phyloP scores from a whole-genome alignment of 2,888 invertebrate species.

The Drosophila peninsularis region DNA sequence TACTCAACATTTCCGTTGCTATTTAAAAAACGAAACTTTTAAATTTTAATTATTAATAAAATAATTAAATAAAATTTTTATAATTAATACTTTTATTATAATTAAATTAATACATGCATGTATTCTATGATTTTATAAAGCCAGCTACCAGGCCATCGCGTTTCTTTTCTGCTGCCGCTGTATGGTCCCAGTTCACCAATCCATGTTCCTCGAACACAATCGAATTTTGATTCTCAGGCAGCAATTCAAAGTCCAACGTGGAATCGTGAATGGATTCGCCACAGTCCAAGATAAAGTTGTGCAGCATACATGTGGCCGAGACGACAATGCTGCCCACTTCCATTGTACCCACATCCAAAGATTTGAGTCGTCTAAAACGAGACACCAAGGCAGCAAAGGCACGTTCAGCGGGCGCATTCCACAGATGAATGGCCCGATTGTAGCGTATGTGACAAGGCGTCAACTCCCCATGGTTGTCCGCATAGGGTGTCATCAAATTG shows the following conservation, averaged over 20 bases:
- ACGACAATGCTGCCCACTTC: slow-evolving; percentile 40
- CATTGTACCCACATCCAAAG: slow-evolving; percentile 38
- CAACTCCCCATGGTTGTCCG: slow-evolving; percentile 20
- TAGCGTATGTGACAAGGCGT: slow-evolving; percentile 47
- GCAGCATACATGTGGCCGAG: slow-evolving; percentile 55
- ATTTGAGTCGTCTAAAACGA: slow-evolving; percentile 43
- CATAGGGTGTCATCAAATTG: slow-evolving; percentile 56
- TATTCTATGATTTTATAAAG: slow-evolving; percentile 25
- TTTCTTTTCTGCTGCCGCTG: slow-evolving; percentile 47
- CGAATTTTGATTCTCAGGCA: slow-evolving; percentile 26
- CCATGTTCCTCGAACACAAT: slow-evolving; percentile 41
- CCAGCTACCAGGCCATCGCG: slow-evolving; percentile 37
- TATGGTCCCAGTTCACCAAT: slow-evolving; percentile 37
- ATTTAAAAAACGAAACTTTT: not conserved
- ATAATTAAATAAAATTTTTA: not conserved
- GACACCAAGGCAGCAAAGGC: slow-evolving; percentile 44
- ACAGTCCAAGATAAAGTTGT: slow-evolving; percentile 52
- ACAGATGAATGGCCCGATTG: slow-evolving; percentile 42
- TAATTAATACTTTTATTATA: too few relatives aligned
- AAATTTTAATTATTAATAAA: not conserved
- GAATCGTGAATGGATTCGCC: slow-evolving; percentile 45
- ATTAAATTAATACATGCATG: too few relatives aligned
- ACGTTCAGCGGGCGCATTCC: slow-evolving; percentile 43
- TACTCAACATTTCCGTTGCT: not conserved
- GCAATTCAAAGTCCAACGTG: slow-evolving; percentile 31